phyloP scores from a whole-genome alignment of 2,888 invertebrate genomes.

The Callinectes sapidus region DNA sequence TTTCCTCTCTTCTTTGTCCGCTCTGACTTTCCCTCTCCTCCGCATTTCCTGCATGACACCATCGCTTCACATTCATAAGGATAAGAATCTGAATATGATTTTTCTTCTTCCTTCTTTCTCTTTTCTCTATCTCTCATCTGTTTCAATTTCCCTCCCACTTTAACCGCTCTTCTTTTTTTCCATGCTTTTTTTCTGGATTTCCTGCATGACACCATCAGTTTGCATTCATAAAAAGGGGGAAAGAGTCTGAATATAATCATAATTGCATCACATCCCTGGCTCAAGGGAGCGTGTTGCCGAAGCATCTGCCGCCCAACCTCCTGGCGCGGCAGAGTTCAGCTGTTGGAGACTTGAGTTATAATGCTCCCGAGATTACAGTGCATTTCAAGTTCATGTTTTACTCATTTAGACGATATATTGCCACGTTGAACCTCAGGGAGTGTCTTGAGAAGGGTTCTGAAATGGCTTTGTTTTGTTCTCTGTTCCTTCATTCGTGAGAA shows the following conservation, averaged over 20 bases:
- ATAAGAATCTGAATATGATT: background rate
- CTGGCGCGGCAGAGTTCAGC: background rate
- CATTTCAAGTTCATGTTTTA: background rate
- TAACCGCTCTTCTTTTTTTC: background rate
- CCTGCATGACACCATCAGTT: background rate
- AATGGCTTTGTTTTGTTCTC: background rate
- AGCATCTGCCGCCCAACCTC: background rate
- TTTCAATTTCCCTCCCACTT: background rate
- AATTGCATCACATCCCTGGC: slow-evolving; percentile 5
- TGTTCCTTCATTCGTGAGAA: too few relatives aligned
- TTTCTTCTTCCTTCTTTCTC: background rate
- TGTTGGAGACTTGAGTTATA: background rate
- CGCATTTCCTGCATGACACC: background rate
- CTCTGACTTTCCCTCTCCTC: background rate
- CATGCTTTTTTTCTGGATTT: background rate
- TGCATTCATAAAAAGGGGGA: background rate
- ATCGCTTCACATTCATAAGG: background rate
- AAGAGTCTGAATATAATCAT: slow-evolving; percentile 7
- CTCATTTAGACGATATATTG: background rate
- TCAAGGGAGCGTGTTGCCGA: background rate
- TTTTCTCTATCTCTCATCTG: too few relatives aligned
- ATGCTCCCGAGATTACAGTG: slow-evolving; percentile 23
- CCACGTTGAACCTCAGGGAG: background rate
- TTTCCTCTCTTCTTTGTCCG: background rate
- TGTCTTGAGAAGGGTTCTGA: background rate